These are phyloP conservation scores for Drosophila rufa DNA, from an alignment of 1,140 invertebrate species.

Conservation along the genomic window DNA sequence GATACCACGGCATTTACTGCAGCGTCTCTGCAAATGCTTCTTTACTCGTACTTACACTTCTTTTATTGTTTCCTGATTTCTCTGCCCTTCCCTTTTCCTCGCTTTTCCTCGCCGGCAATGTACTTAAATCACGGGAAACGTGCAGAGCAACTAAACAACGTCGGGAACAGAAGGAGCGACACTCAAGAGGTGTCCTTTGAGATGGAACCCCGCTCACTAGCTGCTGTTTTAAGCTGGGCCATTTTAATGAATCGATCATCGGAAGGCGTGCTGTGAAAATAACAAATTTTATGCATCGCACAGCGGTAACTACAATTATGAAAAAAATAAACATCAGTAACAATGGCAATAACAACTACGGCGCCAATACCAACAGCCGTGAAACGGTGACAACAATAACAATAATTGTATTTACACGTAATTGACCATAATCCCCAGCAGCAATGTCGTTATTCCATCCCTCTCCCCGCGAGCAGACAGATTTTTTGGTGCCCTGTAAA, in stretches of 20 bases:
- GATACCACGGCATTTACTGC: constrained; percentile 35
- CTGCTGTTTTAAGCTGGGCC: background rate
- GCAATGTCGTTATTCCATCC: constrained; percentile 24
- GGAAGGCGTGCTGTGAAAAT: constrained; percentile 12
- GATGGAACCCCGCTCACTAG: background rate
- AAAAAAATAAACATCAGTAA: constrained; percentile 50
- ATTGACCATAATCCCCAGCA: constrained; percentile 80
- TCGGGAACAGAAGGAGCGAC: constrained; percentile 15
- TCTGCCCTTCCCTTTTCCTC: background rate
- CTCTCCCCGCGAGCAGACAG: constrained; percentile 4
- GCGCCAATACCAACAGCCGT: constrained; percentile 48
- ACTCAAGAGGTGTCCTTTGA: background rate
- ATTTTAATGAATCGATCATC: constrained; percentile 38
- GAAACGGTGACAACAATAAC: constrained; percentile 65
- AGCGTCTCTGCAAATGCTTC: constrained; percentile 38
- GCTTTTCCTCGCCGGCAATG: constrained; percentile 15
- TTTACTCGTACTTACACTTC: constrained; percentile 43
- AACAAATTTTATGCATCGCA: constrained; percentile 47
- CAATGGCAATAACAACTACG: constrained; percentile 46
- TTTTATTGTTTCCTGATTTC: constrained; percentile 47
- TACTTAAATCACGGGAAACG: constrained; percentile 51
- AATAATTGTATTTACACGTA: constrained; percentile 82
- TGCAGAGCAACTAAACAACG: constrained; percentile 49
- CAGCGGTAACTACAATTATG: constrained; percentile 54
- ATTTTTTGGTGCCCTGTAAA: constrained; percentile 24